Evolutionary conservation across 2,113 vertebrate genomes (phyloP), one percentile per base, ranked within the genome.

Genomic region (Pampusana beccarii): DNA sequence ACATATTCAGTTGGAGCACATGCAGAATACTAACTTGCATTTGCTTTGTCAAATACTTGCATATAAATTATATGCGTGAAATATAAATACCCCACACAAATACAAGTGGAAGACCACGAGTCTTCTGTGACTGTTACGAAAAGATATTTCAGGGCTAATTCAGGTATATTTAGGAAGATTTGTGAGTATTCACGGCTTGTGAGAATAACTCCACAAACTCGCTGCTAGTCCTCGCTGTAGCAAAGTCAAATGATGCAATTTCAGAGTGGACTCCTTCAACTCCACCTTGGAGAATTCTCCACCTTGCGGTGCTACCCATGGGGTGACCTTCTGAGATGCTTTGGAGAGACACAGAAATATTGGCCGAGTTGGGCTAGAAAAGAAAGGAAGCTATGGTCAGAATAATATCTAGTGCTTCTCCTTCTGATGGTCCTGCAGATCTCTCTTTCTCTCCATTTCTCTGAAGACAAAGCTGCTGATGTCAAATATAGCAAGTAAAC

Each of bases 221-320:
- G 25, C 61, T 40, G 24, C 24, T 53, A 61, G 13, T 38, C 28
- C 33, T 51, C 44, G 36, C 14, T 75, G 38, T 38, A 53, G 28
- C 24, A 44, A 82, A 38, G 46, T 13, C n/a, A 29, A n/a, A 75
- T 0, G 1, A 38, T 20, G 26, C 4, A 12, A 23, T 53, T 67
- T 36, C 16, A 23, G 33, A 44, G 33, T 31, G 42, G 11, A 11
- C 13, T 34, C 18, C 69, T 74, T 40, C 81, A 46, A 36, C 44
- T 80, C 38, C 36, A 74, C 13, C 38, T 40, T 60, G 28, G 53
- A 73, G 19, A 67, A 61, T 31, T 61, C 62, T 62, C 16, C 53
- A 26, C 10, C 1, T 0, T 21, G 25, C 8, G 5, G 20, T 48
- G 24, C 26, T 70, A 23, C 18, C n/a, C 15, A 9, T 31, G 13